Conservation (phyloP, 37 sponge, comb jelly and placozoan species). For the Agelas oroides region DNA sequence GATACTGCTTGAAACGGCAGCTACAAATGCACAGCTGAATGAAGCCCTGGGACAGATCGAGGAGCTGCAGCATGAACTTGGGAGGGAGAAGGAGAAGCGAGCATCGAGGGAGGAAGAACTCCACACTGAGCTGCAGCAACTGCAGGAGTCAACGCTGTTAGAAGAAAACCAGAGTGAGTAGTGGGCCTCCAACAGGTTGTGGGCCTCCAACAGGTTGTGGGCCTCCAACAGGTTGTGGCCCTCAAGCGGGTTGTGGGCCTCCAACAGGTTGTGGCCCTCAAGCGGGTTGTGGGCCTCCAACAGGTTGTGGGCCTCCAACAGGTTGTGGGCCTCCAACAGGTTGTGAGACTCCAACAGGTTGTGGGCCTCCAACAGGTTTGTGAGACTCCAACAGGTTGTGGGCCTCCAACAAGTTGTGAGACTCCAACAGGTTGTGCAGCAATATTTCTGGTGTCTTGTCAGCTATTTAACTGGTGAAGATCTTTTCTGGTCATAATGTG, state of each 20-base stretch:
- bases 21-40: slow-evolving; percentile 28
- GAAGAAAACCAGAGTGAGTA: slow-evolving; percentile 44
- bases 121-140: slow-evolving; percentile 3
- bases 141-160: slow-evolving; percentile 42
- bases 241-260: too few species aligned
- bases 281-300: too few species aligned
- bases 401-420: too few species aligned
- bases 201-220: too few species aligned
- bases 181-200: background rate
- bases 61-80: slow-evolving; percentile 33
- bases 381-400: too few species aligned
- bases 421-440: background rate
- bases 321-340: background rate
- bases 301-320: too few species aligned
- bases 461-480: too few species aligned
- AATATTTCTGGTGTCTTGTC: too few species aligned
- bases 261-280: too few species aligned
- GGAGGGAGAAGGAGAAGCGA: slow-evolving; percentile 18
- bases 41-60: slow-evolving; percentile 49
- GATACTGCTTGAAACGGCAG: slow-evolving; percentile 23
- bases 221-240: slow-evolving; percentile 1
- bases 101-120: slow-evolving; percentile 21
- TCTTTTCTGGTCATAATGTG: too few species aligned
- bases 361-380: background rate
- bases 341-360: too few species aligned